A percentile compares a stretch with the other conserved stretches of the same genome.
These are phyloP conservation scores for Catharus minimus DNA, from an alignment of 2,113 vertebrate species.

Conservation along the genomic window DNA sequence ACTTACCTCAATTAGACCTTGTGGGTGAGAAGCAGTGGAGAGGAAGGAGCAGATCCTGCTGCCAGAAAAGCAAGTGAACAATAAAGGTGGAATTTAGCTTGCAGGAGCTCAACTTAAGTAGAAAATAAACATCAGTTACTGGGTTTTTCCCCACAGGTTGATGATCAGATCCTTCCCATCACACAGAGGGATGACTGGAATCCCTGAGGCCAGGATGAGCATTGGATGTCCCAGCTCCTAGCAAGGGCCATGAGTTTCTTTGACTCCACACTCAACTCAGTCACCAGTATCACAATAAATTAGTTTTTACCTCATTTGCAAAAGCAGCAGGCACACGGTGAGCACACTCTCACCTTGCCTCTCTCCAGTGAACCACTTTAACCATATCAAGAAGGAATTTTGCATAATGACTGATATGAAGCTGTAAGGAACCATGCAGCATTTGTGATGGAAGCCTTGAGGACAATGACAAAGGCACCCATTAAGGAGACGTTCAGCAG, in stretches of 20 bases:
- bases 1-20: not conserved
- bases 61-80: not conserved
- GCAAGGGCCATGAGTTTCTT: not conserved
- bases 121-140: not conserved
- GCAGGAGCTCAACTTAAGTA: not conserved
- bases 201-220: not conserved
- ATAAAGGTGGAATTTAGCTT: not conserved
- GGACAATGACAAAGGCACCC: conserved; percentile 44
- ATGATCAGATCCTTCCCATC: not conserved
- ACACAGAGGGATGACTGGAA: not conserved
- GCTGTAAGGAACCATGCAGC: not conserved
- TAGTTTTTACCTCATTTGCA: not conserved
- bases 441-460: conserved; percentile 25
- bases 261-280: not conserved
- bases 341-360: not conserved
- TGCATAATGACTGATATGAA: conserved; percentile 11
- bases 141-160: not conserved
- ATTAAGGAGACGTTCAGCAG: not conserved
- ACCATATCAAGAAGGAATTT: not conserved
- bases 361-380: not conserved
- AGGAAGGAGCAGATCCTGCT: not conserved
- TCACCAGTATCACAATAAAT: not conserved
- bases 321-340: not conserved
- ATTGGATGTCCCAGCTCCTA: not conserved
- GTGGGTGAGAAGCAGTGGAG: not conserved